A percentile compares a stretch with the other conserved stretches of the same genome.
These are phyloP conservation scores for Lycopodina hypogea DNA, from an alignment of 37 sponge, comb jelly and placozoan species.

Conservation along the genomic window DNA sequence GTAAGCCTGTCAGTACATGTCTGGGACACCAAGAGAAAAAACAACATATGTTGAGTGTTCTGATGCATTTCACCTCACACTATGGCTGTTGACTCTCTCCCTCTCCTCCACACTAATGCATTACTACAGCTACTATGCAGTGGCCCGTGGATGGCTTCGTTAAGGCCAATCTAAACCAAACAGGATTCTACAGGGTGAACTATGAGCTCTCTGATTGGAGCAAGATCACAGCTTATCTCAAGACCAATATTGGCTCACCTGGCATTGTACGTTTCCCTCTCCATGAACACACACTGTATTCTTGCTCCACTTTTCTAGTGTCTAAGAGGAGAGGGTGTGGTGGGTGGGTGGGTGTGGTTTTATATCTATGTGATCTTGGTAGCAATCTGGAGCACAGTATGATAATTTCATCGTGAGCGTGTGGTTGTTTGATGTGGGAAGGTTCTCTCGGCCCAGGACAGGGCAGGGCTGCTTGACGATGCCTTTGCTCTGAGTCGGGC, in stretches of 20 bases:
- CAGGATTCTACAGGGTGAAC: conserved; percentile 83
- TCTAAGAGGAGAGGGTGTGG: neutral
- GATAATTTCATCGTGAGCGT: too few relatives aligned
- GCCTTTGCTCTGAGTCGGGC: conserved; percentile 74
- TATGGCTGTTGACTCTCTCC: too few relatives aligned
- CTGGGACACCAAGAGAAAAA: too few relatives aligned
- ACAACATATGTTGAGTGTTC: too few relatives aligned
- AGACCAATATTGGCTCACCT: neutral
- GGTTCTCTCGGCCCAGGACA: conserved; percentile 49
- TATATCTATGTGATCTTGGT: neutral
- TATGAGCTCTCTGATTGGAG: conserved; percentile 70
- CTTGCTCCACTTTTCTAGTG: too few relatives aligned
- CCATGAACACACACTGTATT: too few relatives aligned
- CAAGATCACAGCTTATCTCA: conserved; percentile 41
- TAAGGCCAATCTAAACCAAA: conserved; percentile 71
- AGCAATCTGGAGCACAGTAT: too few relatives aligned
- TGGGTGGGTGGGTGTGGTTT: neutral
- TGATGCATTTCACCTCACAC: too few relatives aligned
- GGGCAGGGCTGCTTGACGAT: conserved; percentile 85
- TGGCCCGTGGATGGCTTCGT: conserved; percentile 45
- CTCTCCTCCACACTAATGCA: too few relatives aligned
- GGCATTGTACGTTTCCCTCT: neutral
- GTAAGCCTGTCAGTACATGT: too few relatives aligned
- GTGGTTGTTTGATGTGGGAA: conserved; percentile 4
- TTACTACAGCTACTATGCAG: conserved; percentile 1